Conservation (phyloP, 2,888 invertebrate genomes). For the Lepidocyrtoides sp. region DNA sequence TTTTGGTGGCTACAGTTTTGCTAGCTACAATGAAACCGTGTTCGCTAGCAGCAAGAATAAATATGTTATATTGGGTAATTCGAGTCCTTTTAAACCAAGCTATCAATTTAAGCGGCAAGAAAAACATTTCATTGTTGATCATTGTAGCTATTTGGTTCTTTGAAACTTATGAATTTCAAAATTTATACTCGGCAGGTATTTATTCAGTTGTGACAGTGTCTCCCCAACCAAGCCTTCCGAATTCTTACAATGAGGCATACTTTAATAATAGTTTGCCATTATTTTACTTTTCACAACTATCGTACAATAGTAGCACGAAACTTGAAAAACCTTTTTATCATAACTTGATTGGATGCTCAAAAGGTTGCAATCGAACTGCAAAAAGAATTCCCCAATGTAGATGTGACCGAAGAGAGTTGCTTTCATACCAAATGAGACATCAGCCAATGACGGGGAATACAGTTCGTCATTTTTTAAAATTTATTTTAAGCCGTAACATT, state of each 20-base stretch:
- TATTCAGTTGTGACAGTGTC: constrained; percentile 27
- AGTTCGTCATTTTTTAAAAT: background rate
- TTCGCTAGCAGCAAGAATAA: background rate
- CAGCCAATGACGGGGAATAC: background rate
- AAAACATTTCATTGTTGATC: background rate
- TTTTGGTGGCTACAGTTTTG: background rate
- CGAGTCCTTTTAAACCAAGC: background rate
- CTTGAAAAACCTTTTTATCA: no score
- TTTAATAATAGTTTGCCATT: background rate
- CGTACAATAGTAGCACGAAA: background rate
- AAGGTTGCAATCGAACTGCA: background rate
- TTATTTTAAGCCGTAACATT: background rate
- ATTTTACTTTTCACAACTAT: background rate
- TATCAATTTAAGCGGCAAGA: background rate
- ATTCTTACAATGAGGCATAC: constrained; percentile 15
- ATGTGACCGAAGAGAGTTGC: background rate
- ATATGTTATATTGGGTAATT: background rate
- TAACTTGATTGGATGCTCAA: background rate
- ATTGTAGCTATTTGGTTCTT: background rate
- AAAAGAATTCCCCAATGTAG: background rate
- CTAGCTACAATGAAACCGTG: background rate
- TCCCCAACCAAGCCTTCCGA: background rate
- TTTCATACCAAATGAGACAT: background rate
- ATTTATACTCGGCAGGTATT: constrained; percentile 30
- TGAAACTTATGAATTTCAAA: constrained; percentile 21